Percentiles rank a stretch among this genome's conserved stretches.
Evolutionary conservation across 2,113 vertebrate species (phyloP).

Genomic region (Amphilophus citrinellus): DNA sequence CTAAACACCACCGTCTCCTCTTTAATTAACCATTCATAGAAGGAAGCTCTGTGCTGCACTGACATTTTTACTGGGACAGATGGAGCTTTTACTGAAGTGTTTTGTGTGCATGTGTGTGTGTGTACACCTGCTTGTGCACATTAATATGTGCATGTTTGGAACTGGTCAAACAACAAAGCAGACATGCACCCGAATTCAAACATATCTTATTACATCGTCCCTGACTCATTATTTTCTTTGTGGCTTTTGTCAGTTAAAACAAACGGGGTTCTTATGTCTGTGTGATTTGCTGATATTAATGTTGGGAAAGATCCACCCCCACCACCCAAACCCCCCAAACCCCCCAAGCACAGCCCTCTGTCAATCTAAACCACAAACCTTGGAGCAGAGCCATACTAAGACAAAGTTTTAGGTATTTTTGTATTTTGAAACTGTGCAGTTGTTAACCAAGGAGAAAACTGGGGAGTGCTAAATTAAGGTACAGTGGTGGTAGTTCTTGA

Average conservation of each 20-base stretch:
- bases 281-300: conserved; percentile 34
- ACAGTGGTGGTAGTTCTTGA: not conserved
- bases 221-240: not conserved
- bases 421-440: not conserved
- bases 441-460: not conserved
- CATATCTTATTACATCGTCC: not conserved
- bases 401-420: not conserved
- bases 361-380: not conserved
- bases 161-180: not conserved
- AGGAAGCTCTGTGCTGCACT: conserved; percentile 60
- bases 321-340: too few relatives aligned
- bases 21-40: conserved; percentile 75
- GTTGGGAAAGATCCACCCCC: not conserved
- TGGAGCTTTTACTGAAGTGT: conserved; percentile 21
- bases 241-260: conserved; percentile 30
- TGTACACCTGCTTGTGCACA: conserved; percentile 35
- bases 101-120: not conserved
- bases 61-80: conserved; percentile 67
- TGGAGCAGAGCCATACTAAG: not conserved
- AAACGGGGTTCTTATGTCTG: conserved; percentile 23
- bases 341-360: conserved; percentile 9
- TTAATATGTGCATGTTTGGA: not conserved
- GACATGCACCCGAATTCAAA: conserved; percentile 2
- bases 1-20: conserved; percentile 73
- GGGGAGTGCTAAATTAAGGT: not conserved